Percentiles rank a stretch among this genome's conserved stretches.
Conservation (phyloP, 2,113 vertebrate genomes). For the Ameiurus melas region DNA sequence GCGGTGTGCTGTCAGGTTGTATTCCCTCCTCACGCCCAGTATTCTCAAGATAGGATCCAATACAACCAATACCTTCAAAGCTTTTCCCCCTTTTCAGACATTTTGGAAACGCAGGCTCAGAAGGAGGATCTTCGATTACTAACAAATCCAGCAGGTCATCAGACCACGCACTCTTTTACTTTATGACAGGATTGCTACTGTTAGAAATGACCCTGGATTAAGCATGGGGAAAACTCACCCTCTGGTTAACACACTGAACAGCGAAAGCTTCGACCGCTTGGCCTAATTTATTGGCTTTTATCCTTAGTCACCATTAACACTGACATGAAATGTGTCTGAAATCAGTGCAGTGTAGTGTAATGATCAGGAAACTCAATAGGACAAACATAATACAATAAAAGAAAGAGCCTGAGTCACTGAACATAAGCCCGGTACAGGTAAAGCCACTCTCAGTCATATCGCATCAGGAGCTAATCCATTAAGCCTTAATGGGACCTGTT, state of each 20-base stretch:
- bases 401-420: constrained; percentile 26
- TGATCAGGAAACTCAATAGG: constrained; percentile 3
- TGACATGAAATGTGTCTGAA: background rate
- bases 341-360: background rate
- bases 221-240: background rate
- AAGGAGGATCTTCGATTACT: background rate
- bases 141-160: background rate
- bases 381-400: constrained; percentile 32
- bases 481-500: constrained; percentile 46
- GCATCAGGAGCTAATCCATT: constrained; percentile 50
- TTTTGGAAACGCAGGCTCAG: background rate
- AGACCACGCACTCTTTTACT: background rate
- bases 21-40: background rate
- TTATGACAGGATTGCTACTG: background rate
- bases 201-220: background rate
- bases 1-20: background rate
- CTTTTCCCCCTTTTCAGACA: background rate
- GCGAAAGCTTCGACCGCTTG: background rate
- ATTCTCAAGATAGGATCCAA: background rate
- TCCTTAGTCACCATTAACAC: background rate
- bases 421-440: constrained; percentile 11
- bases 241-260: background rate
- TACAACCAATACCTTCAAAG: background rate
- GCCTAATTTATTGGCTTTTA: background rate
- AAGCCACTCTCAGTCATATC: constrained; percentile 27